Percentiles rank a stretch among this genome's conserved stretches.
These are phyloP conservation scores for Bombus ignitus DNA, from an alignment of 1,140 invertebrate genomes.

Conservation along the genomic window DNA sequence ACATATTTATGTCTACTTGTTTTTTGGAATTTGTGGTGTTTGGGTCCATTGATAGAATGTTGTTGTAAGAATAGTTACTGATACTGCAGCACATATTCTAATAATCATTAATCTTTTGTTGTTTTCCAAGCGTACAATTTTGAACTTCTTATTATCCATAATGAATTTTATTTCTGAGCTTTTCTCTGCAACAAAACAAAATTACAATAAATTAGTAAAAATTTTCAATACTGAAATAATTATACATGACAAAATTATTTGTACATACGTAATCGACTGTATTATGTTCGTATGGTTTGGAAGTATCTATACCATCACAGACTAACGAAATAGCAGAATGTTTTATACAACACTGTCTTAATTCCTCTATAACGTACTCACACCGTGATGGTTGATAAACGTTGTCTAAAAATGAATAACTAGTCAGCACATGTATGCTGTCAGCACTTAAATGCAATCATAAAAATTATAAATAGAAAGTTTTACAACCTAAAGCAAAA, in stretches of 20 bases:
- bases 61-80: rapidly evolving
- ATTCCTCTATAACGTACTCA: slow-evolving; percentile 84
- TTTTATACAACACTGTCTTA: slow-evolving; percentile 86
- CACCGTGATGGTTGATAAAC: slow-evolving; percentile 87
- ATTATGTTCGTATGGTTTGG: slow-evolving; percentile 80
- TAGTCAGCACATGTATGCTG: slow-evolving; percentile 11
- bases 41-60: neutral
- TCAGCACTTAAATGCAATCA: neutral
- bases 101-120: rapidly evolving
- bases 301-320: slow-evolving; percentile 86
- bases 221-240: neutral
- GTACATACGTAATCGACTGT: slow-evolving; percentile 80
- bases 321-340: slow-evolving; percentile 84
- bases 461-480: slow-evolving; percentile 26
- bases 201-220: neutral
- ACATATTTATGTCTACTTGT: slow-evolving; percentile 85
- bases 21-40: neutral
- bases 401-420: slow-evolving; percentile 83
- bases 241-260: neutral
- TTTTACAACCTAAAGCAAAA: neutral
- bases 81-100: rapidly evolving
- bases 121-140: neutral
- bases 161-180: slow-evolving; percentile 65
- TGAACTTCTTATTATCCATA: neutral
- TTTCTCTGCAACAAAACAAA: slow-evolving; percentile 66